Conservation (phyloP, 2,113 vertebrate genomes). For the Pseudonaja textilis region DNA sequence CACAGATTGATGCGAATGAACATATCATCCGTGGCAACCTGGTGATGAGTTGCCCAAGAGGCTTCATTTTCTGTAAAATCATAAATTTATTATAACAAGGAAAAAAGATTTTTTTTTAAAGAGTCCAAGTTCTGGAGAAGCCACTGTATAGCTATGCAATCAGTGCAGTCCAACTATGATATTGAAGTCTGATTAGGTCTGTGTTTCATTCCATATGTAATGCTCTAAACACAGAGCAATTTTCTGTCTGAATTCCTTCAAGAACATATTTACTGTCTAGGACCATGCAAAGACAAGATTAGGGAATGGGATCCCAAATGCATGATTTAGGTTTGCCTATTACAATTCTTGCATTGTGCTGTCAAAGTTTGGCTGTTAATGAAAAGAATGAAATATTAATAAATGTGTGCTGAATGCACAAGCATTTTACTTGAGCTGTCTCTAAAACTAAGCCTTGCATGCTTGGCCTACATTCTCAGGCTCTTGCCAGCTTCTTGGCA, state of each 20-base stretch:
- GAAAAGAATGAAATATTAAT: not conserved
- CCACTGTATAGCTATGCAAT: not conserved
- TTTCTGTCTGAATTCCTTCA: slow-evolving; percentile 13
- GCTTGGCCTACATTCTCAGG: slow-evolving; percentile 21
- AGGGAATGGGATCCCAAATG: slow-evolving; percentile 3
- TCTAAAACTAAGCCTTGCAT: not conserved
- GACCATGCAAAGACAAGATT: not conserved
- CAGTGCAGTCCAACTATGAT: not conserved
- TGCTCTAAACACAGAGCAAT: not conserved
- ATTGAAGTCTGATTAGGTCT: not conserved
- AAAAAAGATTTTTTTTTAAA: not conserved
- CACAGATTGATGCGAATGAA: not conserved
- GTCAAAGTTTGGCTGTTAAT: slow-evolving; percentile 7
- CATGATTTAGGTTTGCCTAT: slow-evolving; percentile 22
- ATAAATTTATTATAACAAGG: not conserved
- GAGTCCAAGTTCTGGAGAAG: not conserved
- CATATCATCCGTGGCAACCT: not conserved
- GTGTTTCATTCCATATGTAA: not conserved
- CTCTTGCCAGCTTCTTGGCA: not conserved
- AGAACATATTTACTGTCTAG: not conserved
- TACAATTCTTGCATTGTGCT: not conserved
- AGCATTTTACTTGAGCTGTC: not conserved
- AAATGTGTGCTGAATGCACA: not conserved
- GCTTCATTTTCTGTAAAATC: not conserved
- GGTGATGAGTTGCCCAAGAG: not conserved